Evolutionary conservation across 1,140 invertebrate genomes (phyloP), one percentile per base, ranked within the genome.

Genomic region (Drosophila triauraria): DNA sequence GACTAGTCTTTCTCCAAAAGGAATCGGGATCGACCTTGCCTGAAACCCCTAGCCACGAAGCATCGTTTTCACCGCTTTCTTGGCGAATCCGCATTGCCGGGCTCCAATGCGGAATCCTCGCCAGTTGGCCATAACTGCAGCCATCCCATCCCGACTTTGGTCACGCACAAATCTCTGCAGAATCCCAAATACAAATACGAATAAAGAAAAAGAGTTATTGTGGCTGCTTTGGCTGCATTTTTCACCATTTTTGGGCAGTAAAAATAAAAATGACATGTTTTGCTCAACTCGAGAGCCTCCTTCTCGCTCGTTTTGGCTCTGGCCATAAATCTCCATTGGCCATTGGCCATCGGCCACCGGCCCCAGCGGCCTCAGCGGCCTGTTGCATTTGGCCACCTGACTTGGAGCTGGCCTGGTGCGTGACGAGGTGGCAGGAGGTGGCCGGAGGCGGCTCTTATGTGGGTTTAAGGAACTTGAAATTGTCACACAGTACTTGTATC

Each of bases 181-280:
- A 80, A 77, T 67, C 78, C 76, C 59, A 86, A 64, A 78, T 75
- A 62, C 53, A 23, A 54, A 15, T 75, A 59, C 53, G 15, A 40
- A 15, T 2, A 3, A 38, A 23, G 38, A 48, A 63, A 69, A 64
- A 60, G 68, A 72, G 54, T 60, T 74, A 72, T 71, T 74, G 67
- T 47, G 68, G 54, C 58, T 27, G 59, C 46, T 44, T 40, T 23
- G 27, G 32, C 44, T 72, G 69, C 80, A 85, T 86, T 86, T 84
- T 75, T 90, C 58, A 58, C 84, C 84, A 84, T 88, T 78, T 88
- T 88, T 88, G 84, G 84, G 77, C 85, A 84, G 70, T 78, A 60
- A 84, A 54, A 90, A 81, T 79, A 90, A 88, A 88, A 88, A 88
- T 90, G 85, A 88, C 84, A 90, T 88, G 78, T 88, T 88, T 90